Percentiles rank a stretch among this genome's conserved stretches.
These are phyloP conservation scores for Silurus aristotelis DNA, from an alignment of 2,797 vertebrate genomes.

Conservation along the genomic window DNA sequence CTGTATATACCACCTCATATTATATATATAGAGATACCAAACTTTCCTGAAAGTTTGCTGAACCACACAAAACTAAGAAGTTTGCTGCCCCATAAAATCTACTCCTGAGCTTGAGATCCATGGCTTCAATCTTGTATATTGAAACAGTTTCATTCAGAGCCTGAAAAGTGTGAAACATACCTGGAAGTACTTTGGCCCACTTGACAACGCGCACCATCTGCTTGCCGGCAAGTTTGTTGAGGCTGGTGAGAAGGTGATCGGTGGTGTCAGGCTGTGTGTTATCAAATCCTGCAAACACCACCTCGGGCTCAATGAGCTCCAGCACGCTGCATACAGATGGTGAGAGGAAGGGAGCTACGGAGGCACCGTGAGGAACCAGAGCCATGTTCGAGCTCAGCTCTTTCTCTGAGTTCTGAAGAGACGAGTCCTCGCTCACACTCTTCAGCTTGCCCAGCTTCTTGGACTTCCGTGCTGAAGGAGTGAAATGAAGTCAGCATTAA, in stretches of 20 bases:
- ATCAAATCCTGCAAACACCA: constrained; percentile 93
- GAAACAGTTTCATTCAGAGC: not conserved
- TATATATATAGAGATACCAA: not conserved
- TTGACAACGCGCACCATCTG: constrained; percentile 99
- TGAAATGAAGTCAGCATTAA: not conserved
- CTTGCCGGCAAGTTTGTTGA: constrained; percentile 95
- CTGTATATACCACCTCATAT: too few relatives aligned
- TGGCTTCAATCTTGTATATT: not conserved
- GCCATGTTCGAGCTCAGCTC: constrained; percentile 84
- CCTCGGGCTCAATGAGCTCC: constrained; percentile 93
- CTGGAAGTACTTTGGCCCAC: constrained; percentile 99
- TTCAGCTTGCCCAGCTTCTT: constrained; percentile 97
- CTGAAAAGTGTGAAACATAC: constrained; percentile 67
- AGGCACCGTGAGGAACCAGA: constrained; percentile 85
- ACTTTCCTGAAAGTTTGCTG: not conserved
- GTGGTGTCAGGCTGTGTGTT: constrained; percentile 89
- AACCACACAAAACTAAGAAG: not conserved
- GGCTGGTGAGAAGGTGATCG: constrained; percentile 91
- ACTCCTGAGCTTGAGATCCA: not conserved
- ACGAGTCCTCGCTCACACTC: constrained; percentile 86
- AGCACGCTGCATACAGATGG: constrained; percentile 88
- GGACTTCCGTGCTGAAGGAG: constrained; percentile 88
- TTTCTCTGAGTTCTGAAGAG: constrained; percentile 82
- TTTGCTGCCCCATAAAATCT: not conserved
- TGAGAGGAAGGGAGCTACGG: constrained; percentile 80